These are phyloP conservation scores for Harpalus rubripes DNA, from an alignment of 2,888 invertebrate genomes.

Conservation along the genomic window DNA sequence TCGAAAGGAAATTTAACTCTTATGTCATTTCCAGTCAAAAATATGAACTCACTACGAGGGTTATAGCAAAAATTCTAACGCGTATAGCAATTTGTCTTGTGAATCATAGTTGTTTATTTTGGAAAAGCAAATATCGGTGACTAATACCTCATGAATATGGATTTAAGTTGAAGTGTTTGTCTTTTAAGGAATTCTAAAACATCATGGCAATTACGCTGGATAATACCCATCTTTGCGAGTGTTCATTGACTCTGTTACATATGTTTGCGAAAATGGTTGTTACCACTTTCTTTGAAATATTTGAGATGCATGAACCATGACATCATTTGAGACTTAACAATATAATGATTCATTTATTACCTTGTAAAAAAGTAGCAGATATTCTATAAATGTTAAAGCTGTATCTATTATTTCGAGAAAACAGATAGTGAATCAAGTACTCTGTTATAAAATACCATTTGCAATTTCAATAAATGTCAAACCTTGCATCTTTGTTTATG, in stretches of 20 bases:
- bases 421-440: background rate
- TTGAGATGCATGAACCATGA: conserved; percentile 50
- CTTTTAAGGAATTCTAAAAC: conserved; percentile 38
- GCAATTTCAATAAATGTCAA: conserved; percentile 41
- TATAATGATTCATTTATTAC: conserved; percentile 39
- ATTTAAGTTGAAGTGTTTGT: conserved; percentile 17
- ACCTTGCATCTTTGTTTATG: background rate
- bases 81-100: background rate
- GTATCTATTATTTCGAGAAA: conserved; percentile 3
- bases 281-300: conserved; percentile 49
- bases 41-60: background rate
- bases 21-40: background rate
- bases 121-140: background rate
- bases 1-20: background rate
- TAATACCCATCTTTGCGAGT: conserved; percentile 18
- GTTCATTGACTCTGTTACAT: conserved; percentile 27
- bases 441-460: conserved; percentile 24
- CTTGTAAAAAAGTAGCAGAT: conserved; percentile 45
- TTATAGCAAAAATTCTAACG: background rate
- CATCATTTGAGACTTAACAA: conserved; percentile 35
- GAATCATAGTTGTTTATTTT: conserved; percentile 30
- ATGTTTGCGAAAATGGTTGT: conserved; percentile 46
- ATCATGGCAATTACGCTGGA: background rate
- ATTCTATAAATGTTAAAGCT: conserved; percentile 41
- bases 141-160: conserved; percentile 32